Evolutionary conservation across 2,888 invertebrate species (phyloP).

Genomic region (Zhuqinia jingwanae): DNA sequence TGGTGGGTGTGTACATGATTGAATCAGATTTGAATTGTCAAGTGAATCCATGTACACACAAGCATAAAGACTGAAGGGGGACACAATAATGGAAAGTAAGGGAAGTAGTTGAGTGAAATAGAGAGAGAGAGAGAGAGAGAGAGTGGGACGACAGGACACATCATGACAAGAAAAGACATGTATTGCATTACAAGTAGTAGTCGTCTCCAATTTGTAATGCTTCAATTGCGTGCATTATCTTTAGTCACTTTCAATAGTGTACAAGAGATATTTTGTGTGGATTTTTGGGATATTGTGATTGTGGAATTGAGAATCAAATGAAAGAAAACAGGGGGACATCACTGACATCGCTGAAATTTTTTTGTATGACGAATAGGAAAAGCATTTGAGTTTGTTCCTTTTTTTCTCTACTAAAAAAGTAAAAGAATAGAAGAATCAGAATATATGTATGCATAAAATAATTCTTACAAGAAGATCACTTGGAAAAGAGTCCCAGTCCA

Average conservation of each 20-base stretch:
- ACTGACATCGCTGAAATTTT: not conserved
- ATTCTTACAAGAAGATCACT: slow-evolving; percentile 32
- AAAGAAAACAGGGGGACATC: slow-evolving; percentile 1
- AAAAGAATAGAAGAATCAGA: not conserved
- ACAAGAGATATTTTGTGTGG: too few species aligned
- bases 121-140: not conserved
- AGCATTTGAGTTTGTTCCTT: not conserved
- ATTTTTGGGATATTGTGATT: too few species aligned
- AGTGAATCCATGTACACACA: slow-evolving; percentile 27
- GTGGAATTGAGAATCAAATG: too few species aligned
- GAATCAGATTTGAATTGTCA: slow-evolving; percentile 65
- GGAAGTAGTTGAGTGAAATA: slow-evolving; percentile 1
- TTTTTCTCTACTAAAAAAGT: not conserved
- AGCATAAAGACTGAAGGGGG: not conserved
- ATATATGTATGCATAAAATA: too few species aligned
- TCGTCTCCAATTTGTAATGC: slow-evolving; percentile 44
- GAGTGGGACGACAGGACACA: slow-evolving; percentile 43
- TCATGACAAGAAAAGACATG: slow-evolving; percentile 48
- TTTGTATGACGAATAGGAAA: too few species aligned
- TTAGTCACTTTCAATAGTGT: too few species aligned
- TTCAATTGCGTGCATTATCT: slow-evolving; percentile 26
- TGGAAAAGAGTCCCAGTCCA: slow-evolving; percentile 16
- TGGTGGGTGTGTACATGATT: slow-evolving; percentile 45
- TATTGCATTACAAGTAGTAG: slow-evolving; percentile 56
- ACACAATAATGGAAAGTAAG: not conserved